Conservation (phyloP, 1,140 invertebrate genomes). For the Aphaenogaster floridana region DNA sequence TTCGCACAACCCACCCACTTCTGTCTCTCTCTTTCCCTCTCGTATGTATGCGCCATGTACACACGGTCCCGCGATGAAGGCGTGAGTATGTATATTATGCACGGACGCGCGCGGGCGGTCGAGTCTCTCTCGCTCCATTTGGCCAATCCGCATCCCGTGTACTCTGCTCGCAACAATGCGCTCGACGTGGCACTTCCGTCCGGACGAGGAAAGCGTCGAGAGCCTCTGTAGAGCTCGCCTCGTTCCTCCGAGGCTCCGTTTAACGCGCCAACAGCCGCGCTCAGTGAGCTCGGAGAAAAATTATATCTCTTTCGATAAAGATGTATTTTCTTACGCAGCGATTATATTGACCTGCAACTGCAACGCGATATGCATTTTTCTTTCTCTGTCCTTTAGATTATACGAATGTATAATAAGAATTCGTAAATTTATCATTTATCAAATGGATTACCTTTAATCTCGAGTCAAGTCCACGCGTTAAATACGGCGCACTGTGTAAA, state of each 20-base stretch:
- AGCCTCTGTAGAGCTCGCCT: conserved; percentile 41
- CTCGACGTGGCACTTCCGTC: conserved; percentile 80
- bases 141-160: conserved; percentile 77
- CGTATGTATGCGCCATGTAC: conserved; percentile 37
- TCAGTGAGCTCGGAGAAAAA: conserved; percentile 19
- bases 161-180: conserved; percentile 76
- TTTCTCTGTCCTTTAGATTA: neutral
- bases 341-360: neutral
- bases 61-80: neutral
- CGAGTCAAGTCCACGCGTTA: neutral
- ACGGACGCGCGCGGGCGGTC: conserved; percentile 55
- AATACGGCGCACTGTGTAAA: neutral
- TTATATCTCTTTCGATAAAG: conserved; percentile 4
- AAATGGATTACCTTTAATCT: neutral
- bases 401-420: neutral
- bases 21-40: conserved; percentile 47
- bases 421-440: neutral
- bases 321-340: neutral
- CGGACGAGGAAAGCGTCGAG: conserved; percentile 74
- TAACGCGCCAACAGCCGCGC: conserved; percentile 15
- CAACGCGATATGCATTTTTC: too few relatives aligned
- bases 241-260: conserved; percentile 35
- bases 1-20: conserved; percentile 74
- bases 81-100: conserved; percentile 48
- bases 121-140: conserved; percentile 79